Base-by-base conservation (phyloP, 1,140 invertebrate species). In the Drosophila melanogaster region DNA sequence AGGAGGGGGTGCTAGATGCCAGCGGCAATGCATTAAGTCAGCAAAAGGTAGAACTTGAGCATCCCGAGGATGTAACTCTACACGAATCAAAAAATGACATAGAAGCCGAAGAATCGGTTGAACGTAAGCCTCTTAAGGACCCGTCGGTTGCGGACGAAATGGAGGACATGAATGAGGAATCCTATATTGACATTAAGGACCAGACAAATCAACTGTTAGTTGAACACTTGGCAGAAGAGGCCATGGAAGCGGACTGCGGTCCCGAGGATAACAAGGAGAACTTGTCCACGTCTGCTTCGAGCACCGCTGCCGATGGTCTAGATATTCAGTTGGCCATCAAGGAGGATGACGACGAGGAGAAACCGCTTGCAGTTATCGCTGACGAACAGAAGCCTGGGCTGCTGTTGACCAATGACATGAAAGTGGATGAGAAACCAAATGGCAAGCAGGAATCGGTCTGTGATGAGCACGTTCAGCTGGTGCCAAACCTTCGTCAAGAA, bases 231-330 rank as follows among this genome's bases (percentile, higher is more conserved):
- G 38, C 22, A n/a, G 35, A 51, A 8, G 44, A 51, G 11, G 22
- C 43, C 15, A 15, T 38, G 24, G 64, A 50, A 6, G 37, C n/a
- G 6, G 65, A 50, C 17, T 40, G 46, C 15, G 49, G 35, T n/a
- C 71, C 77, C 0, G 87, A 90, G 64, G 86, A 90, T 54, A 90
- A 90, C 47, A 90, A 90, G 50, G 89, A 90, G 49, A 91, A 90
- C 47, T 47, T 89, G 5, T 71, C 80, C 17, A 89, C 79, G 0
- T 41, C 74, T 2, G 43, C 50, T 6, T 14, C 17, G 30, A 57
- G 30, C 26, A 43, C 37, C 3, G 43, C 53, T 8, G 15, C 17
- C 24, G 76, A 90, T 0, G 22, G 24, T 17, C 46, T 76, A 24
- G 71, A 75, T 12, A 37, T 75, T 10, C 69, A 72, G 14, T 12